Percentiles rank a stretch among this genome's conserved stretches.
Conservation (phyloP, 2,113 vertebrate genomes). For the Xyliphius kryptos region DNA sequence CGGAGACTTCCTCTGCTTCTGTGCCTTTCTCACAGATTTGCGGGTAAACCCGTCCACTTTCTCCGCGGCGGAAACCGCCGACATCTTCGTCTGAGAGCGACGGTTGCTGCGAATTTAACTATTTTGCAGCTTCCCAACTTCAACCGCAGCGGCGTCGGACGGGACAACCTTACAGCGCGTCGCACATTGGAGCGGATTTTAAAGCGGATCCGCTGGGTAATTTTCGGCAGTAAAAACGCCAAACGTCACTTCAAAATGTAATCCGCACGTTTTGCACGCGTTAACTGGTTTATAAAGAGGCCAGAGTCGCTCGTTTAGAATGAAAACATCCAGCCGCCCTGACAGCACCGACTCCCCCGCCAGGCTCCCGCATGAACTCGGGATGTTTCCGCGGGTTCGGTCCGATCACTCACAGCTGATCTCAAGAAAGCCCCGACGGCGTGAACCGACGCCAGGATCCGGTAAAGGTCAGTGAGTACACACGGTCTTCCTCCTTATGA, state of each 20-base stretch:
- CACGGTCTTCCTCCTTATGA: not conserved
- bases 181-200: not conserved
- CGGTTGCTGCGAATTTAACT: too few species aligned
- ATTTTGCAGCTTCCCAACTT: not conserved
- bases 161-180: not conserved
- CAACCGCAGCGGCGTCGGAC: not conserved
- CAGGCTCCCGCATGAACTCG: not conserved
- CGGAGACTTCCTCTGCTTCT: constrained; percentile 85
- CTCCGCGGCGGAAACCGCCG: constrained; percentile 90
- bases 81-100: constrained; percentile 58
- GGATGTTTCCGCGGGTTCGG: not conserved
- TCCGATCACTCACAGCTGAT: not conserved
- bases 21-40: constrained; percentile 93
- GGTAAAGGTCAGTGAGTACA: not conserved
- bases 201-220: not conserved
- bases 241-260: constrained; percentile 1
- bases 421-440: not conserved
- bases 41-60: constrained; percentile 98
- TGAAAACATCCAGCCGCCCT: not conserved
- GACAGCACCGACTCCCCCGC: not conserved
- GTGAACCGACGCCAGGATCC: not conserved
- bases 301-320: not conserved
- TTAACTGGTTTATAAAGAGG: not conserved
- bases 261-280: constrained; percentile 5
- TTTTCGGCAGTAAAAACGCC: not conserved